A percentile compares a stretch with the other conserved stretches of the same genome.
These are phyloP conservation scores for Drosophila erecta DNA, from an alignment of 1,140 invertebrate genomes.

Conservation along the genomic window DNA sequence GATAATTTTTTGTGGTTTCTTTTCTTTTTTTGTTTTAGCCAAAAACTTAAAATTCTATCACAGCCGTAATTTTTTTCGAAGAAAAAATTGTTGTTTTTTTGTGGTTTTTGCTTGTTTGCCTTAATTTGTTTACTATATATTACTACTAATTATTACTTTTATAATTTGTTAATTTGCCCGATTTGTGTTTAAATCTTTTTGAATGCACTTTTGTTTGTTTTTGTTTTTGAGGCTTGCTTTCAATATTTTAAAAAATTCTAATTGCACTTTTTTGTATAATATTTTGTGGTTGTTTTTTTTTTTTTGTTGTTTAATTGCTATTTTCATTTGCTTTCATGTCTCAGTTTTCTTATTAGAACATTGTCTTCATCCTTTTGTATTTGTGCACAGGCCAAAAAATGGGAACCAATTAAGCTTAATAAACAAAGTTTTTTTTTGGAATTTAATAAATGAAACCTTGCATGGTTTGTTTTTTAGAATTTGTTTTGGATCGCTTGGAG, in stretches of 20 bases:
- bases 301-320: conserved; percentile 54
- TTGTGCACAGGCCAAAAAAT: conserved; percentile 15
- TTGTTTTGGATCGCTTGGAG: conserved; percentile 2
- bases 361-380: conserved; percentile 17
- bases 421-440: conserved; percentile 5
- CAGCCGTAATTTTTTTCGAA: conserved; percentile 67
- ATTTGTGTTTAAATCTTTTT: conserved; percentile 65
- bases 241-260: conserved; percentile 80
- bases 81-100: conserved; percentile 52
- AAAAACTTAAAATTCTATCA: conserved; percentile 78
- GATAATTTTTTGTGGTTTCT: conserved; percentile 28
- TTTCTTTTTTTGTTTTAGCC: conserved; percentile 4
- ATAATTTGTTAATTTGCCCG: conserved; percentile 53
- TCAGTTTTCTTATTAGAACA: conserved; percentile 5
- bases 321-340: conserved; percentile 36
- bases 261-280: conserved; percentile 77
- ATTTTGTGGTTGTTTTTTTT: conserved; percentile 30
- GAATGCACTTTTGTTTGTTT: conserved; percentile 75
- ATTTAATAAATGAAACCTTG: conserved; percentile 31
- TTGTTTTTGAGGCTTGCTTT: conserved; percentile 58
- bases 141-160: conserved; percentile 37
- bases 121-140: conserved; percentile 32
- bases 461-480: background rate
- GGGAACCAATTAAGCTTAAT: background rate
- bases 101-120: conserved; percentile 28